Conservation (phyloP, 2,888 invertebrate species). For the Amiota mariae region DNA sequence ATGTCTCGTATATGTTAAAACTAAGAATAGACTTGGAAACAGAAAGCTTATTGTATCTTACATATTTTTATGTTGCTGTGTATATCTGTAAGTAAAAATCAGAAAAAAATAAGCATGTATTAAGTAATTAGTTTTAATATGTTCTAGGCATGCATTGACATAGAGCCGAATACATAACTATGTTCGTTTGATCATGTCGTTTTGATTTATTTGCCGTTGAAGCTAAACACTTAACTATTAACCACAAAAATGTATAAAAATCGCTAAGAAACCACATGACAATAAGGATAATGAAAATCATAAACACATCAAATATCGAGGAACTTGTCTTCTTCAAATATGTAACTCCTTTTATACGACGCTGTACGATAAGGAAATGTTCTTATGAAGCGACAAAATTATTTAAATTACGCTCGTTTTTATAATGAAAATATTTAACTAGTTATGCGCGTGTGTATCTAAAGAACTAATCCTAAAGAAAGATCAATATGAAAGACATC, state of each 20-base stretch:
- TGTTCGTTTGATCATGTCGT: too few species aligned
- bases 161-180: neutral
- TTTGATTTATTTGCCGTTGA: neutral
- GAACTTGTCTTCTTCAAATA: too few species aligned
- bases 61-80: too few species aligned
- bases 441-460: too few species aligned
- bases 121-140: constrained; percentile 47
- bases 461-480: too few species aligned
- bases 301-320: too few species aligned
- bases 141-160: constrained; percentile 30
- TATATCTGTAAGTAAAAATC: neutral
- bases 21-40: constrained; percentile 17
- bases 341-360: too few species aligned
- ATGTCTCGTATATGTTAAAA: too few species aligned
- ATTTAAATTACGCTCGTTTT: constrained; percentile 67
- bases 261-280: constrained; percentile 9
- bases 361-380: too few species aligned
- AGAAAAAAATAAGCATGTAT: constrained; percentile 40
- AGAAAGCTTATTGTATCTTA: too few species aligned
- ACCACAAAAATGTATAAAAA: constrained; percentile 43
- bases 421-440: constrained; percentile 2
- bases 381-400: constrained; percentile 29
- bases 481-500: constrained; percentile 34
- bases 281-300: too few species aligned
- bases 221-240: constrained; percentile 44